A percentile compares a stretch with the other conserved stretches of the same genome.
Conservation (phyloP, 1,140 invertebrate genomes). For the Cotesia typhae region DNA sequence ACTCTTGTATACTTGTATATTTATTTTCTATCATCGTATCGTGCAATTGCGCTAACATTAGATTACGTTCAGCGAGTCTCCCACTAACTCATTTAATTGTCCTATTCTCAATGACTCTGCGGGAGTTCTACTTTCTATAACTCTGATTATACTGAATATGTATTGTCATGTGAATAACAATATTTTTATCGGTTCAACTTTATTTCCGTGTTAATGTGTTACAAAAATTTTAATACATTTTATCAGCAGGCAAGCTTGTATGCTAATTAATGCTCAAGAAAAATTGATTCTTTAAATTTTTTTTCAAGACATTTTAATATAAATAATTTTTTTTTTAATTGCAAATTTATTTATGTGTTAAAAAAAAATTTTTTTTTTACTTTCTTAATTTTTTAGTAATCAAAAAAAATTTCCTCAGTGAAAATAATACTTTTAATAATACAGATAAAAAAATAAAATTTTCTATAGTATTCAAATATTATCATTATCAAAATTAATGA, state of each 20-base stretch:
- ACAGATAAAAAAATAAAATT: no score
- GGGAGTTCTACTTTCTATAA: slow-evolving; percentile 34
- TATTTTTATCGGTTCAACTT: not conserved
- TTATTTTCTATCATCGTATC: slow-evolving; percentile 10
- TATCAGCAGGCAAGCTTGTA: no score
- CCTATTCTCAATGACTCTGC: slow-evolving; percentile 29
- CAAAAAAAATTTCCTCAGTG: no score
- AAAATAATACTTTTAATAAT: no score
- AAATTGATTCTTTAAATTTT: no score
- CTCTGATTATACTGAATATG: slow-evolving; percentile 24
- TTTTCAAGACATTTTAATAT: no score
- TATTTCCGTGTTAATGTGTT: slow-evolving; percentile 9
- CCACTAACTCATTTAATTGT: slow-evolving; percentile 31
- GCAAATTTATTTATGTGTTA: no score
- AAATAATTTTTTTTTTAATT: no score
- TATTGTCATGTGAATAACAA: not conserved
- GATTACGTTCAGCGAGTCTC: slow-evolving; percentile 11
- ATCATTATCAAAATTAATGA: not conserved
- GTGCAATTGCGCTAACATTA: slow-evolving; percentile 23
- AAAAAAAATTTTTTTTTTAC: no score
- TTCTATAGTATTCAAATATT: not conserved
- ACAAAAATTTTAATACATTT: not conserved
- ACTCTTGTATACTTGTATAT: no score
- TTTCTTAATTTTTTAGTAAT: no score
- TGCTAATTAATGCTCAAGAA: no score